A percentile compares a stretch with the other conserved stretches of the same genome.
phyloP scores from a whole-genome alignment of 2,797 vertebrate species.

The Ctenopoma kingsleyae region DNA sequence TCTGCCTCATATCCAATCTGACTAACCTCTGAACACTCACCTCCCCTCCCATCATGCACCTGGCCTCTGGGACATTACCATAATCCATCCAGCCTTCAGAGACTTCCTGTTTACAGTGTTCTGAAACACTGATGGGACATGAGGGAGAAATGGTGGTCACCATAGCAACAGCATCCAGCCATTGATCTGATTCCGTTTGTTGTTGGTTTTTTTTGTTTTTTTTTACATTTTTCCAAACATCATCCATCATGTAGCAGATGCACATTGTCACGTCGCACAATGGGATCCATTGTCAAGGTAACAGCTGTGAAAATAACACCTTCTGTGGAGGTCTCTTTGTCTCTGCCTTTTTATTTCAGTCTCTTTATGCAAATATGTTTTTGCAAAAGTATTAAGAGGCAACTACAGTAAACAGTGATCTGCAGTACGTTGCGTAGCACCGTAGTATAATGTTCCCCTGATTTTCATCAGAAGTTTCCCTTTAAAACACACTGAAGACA shows the following conservation, averaged over 20 bases:
- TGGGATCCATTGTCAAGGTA: constrained; percentile 7
- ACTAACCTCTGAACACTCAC: constrained; percentile 44
- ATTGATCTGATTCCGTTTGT: constrained; percentile 14
- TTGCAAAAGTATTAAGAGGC: too few relatives aligned
- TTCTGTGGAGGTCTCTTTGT: too few relatives aligned
- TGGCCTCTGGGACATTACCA: constrained; percentile 64
- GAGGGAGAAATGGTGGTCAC: constrained; percentile 19
- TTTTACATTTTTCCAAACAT: constrained; percentile 26
- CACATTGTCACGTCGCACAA: background rate
- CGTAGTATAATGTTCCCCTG: too few relatives aligned
- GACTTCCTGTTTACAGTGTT: constrained; percentile 63
- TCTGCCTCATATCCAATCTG: constrained; percentile 56
- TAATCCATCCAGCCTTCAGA: constrained; percentile 63
- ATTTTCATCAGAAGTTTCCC: too few relatives aligned
- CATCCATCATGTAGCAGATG: background rate
- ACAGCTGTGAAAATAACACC: background rate
- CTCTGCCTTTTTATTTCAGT: too few relatives aligned
- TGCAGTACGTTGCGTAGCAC: too few relatives aligned
- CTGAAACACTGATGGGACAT: constrained; percentile 27
- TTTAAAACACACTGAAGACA: too few relatives aligned
- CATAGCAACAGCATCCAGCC: constrained; percentile 51
- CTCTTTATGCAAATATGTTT: background rate
- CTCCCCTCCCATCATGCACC: constrained; percentile 69
- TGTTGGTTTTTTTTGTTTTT: background rate
- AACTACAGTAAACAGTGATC: background rate